phyloP scores from a whole-genome alignment of 2,888 invertebrate genomes.

The Melanargia galathea region DNA sequence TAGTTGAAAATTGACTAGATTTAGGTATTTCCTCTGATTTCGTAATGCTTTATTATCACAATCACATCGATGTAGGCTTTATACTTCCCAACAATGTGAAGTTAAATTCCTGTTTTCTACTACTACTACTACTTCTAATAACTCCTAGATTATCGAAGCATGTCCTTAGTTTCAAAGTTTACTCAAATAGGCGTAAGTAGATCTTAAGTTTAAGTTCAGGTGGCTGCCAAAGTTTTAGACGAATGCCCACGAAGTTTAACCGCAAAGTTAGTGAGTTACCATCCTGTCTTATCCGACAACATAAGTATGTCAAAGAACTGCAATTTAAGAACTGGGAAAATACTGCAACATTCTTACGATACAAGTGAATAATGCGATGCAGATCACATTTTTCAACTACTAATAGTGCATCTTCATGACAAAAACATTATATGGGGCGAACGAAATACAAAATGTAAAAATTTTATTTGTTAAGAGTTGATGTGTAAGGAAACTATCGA shows the following conservation, averaged over 20 bases:
- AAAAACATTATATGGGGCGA: neutral
- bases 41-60: too few relatives aligned
- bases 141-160: neutral
- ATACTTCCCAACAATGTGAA: too few relatives aligned
- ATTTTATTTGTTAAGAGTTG: neutral
- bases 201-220: conserved; percentile 50
- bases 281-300: conserved; percentile 52
- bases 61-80: too few relatives aligned
- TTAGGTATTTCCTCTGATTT: too few relatives aligned
- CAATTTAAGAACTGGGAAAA: conserved; percentile 49
- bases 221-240: conserved; percentile 68
- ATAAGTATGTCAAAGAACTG: conserved; percentile 52
- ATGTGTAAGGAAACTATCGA: too few relatives aligned
- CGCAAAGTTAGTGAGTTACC: conserved; percentile 61
- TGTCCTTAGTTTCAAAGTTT: conserved; percentile 5
- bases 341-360: conserved; percentile 26
- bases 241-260: conserved; percentile 67
- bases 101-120: neutral
- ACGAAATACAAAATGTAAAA: neutral
- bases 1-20: neutral
- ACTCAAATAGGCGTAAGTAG: conserved; percentile 48
- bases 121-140: too few relatives aligned
- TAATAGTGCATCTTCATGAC: conserved; percentile 4
- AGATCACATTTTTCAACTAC: conserved; percentile 16
- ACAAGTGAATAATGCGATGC: conserved; percentile 21